Percentiles rank a stretch among this genome's conserved stretches.
phyloP scores from a whole-genome alignment of 2,113 vertebrate species.

The Oryzias celebensis region DNA sequence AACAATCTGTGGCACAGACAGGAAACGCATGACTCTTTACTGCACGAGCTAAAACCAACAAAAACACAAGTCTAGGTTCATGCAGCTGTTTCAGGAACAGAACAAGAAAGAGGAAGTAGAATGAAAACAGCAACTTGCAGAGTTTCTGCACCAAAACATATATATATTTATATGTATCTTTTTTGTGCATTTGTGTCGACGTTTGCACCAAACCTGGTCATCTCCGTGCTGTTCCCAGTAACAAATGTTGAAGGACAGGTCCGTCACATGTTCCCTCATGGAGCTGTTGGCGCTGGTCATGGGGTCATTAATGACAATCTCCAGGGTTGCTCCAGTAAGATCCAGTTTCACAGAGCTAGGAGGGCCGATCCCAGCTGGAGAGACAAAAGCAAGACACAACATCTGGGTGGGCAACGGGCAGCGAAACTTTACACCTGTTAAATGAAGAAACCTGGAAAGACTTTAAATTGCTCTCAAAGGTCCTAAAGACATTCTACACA shows the following conservation, averaged over 20 bases:
- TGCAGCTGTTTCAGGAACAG: too few species aligned
- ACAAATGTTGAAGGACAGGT: constrained; percentile 44
- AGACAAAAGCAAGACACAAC: background rate
- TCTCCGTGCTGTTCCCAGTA: constrained; percentile 54
- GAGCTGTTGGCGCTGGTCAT: constrained; percentile 46
- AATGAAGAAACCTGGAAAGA: too few species aligned
- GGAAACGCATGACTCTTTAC: background rate
- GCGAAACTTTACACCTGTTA: background rate
- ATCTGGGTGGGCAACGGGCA: background rate
- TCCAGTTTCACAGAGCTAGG: constrained; percentile 48
- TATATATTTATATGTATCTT: too few species aligned
- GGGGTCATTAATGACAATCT: constrained; percentile 59
- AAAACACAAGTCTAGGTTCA: background rate
- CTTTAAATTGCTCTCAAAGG: too few species aligned
- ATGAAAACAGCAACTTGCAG: too few species aligned
- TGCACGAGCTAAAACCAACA: background rate
- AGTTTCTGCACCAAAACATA: too few species aligned
- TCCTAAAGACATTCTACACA: too few species aligned
- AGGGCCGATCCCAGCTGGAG: constrained; percentile 65
- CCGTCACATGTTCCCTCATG: constrained; percentile 39
- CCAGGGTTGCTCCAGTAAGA: constrained; percentile 32
- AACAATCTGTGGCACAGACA: background rate
- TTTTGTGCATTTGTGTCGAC: too few species aligned
- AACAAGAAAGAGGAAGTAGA: too few species aligned
- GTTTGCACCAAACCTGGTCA: constrained; percentile 31